These are phyloP conservation scores for Drosophila paranaensis DNA, from an alignment of 2,888 invertebrate species.

Conservation along the genomic window DNA sequence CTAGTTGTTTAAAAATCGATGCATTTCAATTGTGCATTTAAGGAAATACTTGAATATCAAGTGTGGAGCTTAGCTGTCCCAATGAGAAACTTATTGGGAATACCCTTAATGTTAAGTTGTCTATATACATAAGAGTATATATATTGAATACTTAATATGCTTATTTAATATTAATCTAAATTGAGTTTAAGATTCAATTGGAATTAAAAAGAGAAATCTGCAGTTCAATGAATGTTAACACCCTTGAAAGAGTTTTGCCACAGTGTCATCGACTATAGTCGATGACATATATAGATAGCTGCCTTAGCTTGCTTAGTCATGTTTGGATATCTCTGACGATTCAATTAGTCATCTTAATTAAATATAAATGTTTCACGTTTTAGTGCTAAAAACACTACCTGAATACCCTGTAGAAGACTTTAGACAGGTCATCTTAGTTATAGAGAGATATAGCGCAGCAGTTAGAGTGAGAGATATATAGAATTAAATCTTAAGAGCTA, in stretches of 20 bases:
- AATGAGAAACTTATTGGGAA: neutral
- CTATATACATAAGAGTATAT: too few relatives aligned
- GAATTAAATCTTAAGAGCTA: neutral
- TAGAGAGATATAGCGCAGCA: neutral
- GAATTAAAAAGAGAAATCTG: neutral
- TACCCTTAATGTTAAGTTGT: neutral
- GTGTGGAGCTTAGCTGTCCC: neutral
- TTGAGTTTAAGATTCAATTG: neutral
- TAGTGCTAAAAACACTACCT: neutral
- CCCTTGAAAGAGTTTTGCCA: neutral
- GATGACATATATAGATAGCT: neutral
- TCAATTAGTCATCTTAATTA: slow-evolving; percentile 3
- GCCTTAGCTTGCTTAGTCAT: neutral
- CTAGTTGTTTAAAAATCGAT: neutral
- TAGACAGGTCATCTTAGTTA: neutral
- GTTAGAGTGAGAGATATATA: too few relatives aligned
- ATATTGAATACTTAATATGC: too few relatives aligned
- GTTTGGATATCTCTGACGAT: neutral
- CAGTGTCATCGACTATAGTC: neutral
- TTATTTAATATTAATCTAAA: neutral
- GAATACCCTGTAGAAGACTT: neutral
- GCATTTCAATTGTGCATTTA: neutral
- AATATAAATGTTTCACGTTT: neutral
- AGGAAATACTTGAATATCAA: neutral
- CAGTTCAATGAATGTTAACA: neutral